Percentiles rank a stretch among this genome's conserved stretches.
These are phyloP conservation scores for Myiothlypis coronata DNA, from an alignment of 2,797 vertebrate genomes.

Conservation along the genomic window DNA sequence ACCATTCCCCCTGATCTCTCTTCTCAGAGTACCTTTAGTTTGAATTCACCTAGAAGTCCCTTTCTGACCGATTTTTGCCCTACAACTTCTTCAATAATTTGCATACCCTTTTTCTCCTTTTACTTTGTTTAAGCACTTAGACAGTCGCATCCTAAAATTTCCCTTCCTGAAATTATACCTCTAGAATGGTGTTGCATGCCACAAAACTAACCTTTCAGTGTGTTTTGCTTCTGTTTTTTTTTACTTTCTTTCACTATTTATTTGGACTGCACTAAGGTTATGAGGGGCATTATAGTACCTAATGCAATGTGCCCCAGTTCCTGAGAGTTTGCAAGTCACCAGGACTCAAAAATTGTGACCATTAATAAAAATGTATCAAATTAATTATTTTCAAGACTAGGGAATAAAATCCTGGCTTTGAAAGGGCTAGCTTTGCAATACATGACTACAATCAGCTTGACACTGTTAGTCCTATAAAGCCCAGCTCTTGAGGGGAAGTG, in stretches of 20 bases:
- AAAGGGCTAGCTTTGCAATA: neutral
- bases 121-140: neutral
- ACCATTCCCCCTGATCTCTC: neutral
- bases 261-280: neutral
- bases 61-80: neutral
- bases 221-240: neutral
- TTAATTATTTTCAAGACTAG: neutral
- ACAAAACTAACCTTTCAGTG: neutral
- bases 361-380: neutral
- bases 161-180: neutral
- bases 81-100: neutral
- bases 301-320: neutral
- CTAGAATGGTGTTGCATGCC: neutral
- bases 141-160: neutral
- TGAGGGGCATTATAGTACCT: neutral
- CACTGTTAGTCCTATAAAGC: neutral
- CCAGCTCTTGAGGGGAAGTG: neutral
- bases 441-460: neutral
- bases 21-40: neutral
- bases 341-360: neutral
- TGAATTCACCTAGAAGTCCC: neutral
- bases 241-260: neutral
- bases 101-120: neutral
- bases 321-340: neutral
- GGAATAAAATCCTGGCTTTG: neutral